Evolutionary conservation across 2,113 vertebrate species (phyloP).

Genomic region (Anthoscopus minutus): DNA sequence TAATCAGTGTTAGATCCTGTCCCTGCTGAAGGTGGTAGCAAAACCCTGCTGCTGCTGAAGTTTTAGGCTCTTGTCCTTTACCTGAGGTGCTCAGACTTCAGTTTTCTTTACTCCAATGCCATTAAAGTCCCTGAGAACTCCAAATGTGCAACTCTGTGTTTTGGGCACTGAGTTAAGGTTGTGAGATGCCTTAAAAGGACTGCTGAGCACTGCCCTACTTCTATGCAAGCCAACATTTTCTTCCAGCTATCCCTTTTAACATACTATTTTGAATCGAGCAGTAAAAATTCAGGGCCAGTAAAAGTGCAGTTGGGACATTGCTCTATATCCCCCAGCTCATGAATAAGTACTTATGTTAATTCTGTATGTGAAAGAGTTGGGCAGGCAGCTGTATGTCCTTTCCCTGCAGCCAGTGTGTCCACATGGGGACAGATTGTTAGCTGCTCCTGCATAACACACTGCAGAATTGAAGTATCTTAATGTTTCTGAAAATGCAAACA

Average conservation of each 20-base stretch:
- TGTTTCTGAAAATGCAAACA: not conserved
- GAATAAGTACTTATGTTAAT: not conserved
- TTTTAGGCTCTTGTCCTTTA: not conserved
- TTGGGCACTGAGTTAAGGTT: not conserved
- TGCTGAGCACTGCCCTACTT: not conserved
- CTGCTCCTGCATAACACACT: not conserved
- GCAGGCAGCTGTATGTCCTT: not conserved
- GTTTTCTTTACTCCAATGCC: not conserved
- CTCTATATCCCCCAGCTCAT: fast-evolving
- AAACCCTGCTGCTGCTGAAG: not conserved
- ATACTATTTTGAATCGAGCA: not conserved
- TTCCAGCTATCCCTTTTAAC: not conserved
- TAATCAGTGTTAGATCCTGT: not conserved
- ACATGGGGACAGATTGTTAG: not conserved
- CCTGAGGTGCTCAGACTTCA: not conserved
- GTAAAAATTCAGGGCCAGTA: not conserved
- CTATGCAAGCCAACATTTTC: not conserved
- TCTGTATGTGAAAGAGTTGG: not conserved
- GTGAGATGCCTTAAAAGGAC: not conserved
- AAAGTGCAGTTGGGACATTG: not conserved
- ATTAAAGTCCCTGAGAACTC: not conserved
- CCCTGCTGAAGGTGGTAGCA: not conserved
- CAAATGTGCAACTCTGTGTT: not conserved
- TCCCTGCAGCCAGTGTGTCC: not conserved
- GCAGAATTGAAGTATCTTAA: not conserved